phyloP scores from a whole-genome alignment of 2,113 vertebrate genomes.

The Willisornis vidua region DNA sequence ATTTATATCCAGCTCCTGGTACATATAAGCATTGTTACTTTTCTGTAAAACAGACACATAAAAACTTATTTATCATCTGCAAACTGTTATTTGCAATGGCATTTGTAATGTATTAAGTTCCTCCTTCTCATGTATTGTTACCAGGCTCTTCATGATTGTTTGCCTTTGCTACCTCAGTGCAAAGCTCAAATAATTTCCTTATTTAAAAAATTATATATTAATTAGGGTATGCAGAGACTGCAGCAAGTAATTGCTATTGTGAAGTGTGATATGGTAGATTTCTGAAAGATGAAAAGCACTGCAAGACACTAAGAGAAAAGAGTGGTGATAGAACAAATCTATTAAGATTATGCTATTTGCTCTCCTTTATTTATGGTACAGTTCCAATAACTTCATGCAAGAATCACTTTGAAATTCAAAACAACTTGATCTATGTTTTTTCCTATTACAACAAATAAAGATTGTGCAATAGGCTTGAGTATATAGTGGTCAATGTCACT shows the following conservation, averaged over 20 bases:
- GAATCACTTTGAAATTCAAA: not conserved
- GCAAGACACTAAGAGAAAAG: not conserved
- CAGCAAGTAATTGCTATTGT: constrained; percentile 42
- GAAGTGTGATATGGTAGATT: constrained; percentile 1
- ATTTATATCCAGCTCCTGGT: not conserved
- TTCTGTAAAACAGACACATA: not conserved
- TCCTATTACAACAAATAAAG: not conserved
- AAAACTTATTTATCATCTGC: not conserved
- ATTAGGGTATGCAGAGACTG: constrained; percentile 58
- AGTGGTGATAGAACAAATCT: not conserved
- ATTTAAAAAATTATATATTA: constrained; percentile 63
- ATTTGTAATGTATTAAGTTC: not conserved
- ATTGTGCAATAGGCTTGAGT: not conserved
- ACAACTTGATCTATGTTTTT: not conserved
- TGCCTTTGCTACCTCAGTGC: constrained; percentile 25
- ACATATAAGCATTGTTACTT: not conserved
- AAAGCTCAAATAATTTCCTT: constrained; percentile 51
- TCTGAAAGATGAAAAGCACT: not conserved
- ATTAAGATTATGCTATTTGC: not conserved
- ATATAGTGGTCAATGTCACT: not conserved
- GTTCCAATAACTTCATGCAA: not conserved
- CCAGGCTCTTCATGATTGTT: not conserved
- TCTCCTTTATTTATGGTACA: not conserved
- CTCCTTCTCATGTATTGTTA: not conserved
- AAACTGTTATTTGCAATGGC: not conserved